Percentiles rank a stretch among this genome's conserved stretches.
phyloP scores from a whole-genome alignment of 2,797 vertebrate species.

The Mormyrops boulengeri region DNA sequence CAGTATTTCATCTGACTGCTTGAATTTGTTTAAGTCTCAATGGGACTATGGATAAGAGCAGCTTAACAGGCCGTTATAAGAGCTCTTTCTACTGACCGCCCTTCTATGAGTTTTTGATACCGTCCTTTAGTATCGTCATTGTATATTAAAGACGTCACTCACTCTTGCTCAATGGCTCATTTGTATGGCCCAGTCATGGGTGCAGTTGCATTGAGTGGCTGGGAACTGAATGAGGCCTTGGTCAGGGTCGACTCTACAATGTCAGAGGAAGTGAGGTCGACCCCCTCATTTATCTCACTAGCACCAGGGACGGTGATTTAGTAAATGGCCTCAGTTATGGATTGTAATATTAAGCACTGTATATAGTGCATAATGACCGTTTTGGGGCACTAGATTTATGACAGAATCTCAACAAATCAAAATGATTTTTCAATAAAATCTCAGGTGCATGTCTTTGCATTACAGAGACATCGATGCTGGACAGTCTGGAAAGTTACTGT shows the following conservation, averaged over 20 bases:
- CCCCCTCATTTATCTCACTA: conserved; percentile 26
- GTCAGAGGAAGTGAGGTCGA: conserved; percentile 10
- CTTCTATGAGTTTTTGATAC: conserved; percentile 23
- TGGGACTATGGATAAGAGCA: neutral
- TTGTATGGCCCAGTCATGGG: conserved; percentile 17
- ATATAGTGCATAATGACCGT: conserved; percentile 27
- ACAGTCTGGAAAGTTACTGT: neutral
- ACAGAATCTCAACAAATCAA: conserved; percentile 30
- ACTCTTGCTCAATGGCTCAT: conserved; percentile 21
- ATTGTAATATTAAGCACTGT: conserved; percentile 41
- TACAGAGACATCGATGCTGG: neutral
- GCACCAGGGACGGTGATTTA: conserved; percentile 40
- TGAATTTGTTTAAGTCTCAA: neutral
- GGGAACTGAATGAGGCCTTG: conserved; percentile 11
- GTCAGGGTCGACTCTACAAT: conserved; percentile 21
- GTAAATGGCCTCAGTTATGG: conserved; percentile 43
- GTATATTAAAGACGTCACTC: conserved; percentile 36
- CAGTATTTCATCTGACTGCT: conserved; percentile 8
- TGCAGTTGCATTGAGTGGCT: conserved; percentile 14
- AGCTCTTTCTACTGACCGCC: conserved; percentile 34
- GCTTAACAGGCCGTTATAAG: conserved; percentile 33
- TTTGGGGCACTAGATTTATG: conserved; percentile 34
- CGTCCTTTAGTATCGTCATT: conserved; percentile 29
- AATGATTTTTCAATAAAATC: conserved; percentile 22
- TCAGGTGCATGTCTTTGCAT: neutral